Evolutionary conservation across 1,140 invertebrate species (phyloP).

Genomic region (Eulimnadia texana): DNA sequence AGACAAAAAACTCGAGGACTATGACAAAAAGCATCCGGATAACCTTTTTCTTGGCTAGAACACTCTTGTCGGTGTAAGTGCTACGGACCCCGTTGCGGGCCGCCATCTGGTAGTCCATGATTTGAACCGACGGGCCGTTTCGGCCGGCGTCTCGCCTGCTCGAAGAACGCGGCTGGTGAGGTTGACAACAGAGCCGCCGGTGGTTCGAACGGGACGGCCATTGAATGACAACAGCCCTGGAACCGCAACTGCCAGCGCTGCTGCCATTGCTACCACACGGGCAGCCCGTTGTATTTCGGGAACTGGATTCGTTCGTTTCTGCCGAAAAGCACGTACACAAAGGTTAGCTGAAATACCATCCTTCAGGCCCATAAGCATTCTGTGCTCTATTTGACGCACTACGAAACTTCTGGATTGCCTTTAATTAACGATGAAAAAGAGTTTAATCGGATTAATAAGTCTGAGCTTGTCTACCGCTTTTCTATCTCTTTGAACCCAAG

Average conservation of each 20-base stretch:
- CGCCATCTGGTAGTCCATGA: background rate
- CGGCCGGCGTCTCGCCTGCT: background rate
- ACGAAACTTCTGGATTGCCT: too few species aligned
- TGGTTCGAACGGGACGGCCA: conserved; percentile 4
- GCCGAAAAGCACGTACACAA: too few species aligned
- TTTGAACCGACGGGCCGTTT: background rate
- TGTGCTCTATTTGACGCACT: too few species aligned
- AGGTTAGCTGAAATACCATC: too few species aligned
- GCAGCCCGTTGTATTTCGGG: too few species aligned
- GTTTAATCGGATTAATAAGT: too few species aligned
- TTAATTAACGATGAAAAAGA: too few species aligned
- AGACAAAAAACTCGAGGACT: conserved; percentile 81
- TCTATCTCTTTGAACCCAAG: too few species aligned
- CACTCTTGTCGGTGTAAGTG: conserved; percentile 59
- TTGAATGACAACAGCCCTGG: background rate
- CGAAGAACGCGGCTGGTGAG: background rate
- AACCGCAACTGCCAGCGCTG: background rate
- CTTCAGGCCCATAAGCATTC: too few species aligned
- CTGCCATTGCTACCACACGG: background rate
- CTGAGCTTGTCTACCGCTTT: too few species aligned
- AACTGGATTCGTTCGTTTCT: background rate
- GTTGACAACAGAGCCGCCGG: conserved; percentile 6
- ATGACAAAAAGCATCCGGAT: conserved; percentile 85
- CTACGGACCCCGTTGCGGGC: conserved; percentile 43
- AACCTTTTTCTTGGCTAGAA: conserved; percentile 63